phyloP scores from a whole-genome alignment of 2,113 vertebrate genomes.

The Phylloscopus whistleri region DNA sequence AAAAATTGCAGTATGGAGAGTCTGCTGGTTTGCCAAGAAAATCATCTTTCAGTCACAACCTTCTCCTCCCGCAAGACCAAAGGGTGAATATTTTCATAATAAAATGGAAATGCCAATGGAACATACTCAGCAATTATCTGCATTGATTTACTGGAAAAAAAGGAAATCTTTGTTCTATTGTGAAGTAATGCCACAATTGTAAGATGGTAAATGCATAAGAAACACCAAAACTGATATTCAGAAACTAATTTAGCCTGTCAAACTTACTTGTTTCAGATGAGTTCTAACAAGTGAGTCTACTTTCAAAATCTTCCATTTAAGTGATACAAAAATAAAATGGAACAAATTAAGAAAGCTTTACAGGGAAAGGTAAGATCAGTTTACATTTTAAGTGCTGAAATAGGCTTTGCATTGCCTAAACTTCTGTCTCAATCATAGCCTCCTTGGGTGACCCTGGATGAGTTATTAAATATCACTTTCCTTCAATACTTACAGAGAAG shows the following conservation, averaged over 20 bases:
- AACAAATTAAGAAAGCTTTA: neutral
- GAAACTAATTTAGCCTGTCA: neutral
- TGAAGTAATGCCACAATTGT: neutral
- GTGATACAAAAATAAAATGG: neutral
- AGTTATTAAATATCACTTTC: neutral
- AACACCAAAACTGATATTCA: neutral
- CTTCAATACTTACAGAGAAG: neutral
- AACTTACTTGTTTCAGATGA: neutral
- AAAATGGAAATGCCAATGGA: conserved; percentile 23
- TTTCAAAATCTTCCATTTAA: conserved; percentile 5
- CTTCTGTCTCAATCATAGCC: neutral
- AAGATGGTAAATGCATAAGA: neutral
- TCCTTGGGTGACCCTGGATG: neutral
- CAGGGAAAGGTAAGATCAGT: neutral
- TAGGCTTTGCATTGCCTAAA: neutral
- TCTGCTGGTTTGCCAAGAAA: conserved; percentile 34
- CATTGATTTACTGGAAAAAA: conserved; percentile 41
- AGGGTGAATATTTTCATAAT: conserved; percentile 31
- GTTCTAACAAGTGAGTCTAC: neutral
- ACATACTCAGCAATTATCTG: neutral
- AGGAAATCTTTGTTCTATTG: neutral
- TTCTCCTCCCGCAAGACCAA: neutral
- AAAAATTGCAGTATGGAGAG: neutral
- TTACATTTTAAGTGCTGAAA: neutral
- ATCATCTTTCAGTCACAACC: conserved; percentile 16